Base-by-base conservation (phyloP, 2,888 invertebrate genomes). In the Lasioglossum oenotherae region DNA sequence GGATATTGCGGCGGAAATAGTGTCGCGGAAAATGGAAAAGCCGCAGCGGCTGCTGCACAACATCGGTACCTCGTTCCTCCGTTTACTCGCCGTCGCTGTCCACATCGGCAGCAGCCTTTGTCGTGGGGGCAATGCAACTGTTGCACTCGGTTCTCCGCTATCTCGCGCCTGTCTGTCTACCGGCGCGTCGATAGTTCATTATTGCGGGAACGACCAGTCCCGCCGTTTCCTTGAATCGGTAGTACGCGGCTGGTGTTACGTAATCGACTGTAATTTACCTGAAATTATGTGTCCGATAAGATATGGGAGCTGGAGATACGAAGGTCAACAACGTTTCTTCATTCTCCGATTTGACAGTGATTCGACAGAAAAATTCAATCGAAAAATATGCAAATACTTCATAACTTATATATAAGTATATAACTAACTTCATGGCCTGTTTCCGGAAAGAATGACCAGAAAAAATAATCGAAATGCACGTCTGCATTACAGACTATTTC, bases 21-120 rank as follows among this genome's bases (percentile, higher is more conserved):
- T 84, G 88, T 75, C 88, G 88, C 87, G 91, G 88, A 91, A 91
- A 92, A 91, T 92, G 88, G 87, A 85, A 92, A 89, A 91, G 85
- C 84, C 72, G 74, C 82, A 80, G 81, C 83, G 78, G 79, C 82
- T 80, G 80, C 82, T 84, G 79, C 84, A 80, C 74, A 83, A 76
- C 74, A 74, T 76, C 79, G 73, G 31, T 67, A 78, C 41, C 57
- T 27, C 46, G 79, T 60, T 82, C 53, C 64, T 60, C 77, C 72
- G 75, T 60, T 64, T 35, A 60, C 41, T 74, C 44, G 67, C 74
- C 35, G 85, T 72, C 31, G 71, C 74, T 38, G 87, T 74, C 72
- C 64, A 38, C 75, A 31, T 64, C 64, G 64, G 64, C 74, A 38
- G 64, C 60, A 49, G 41, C 71, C 64, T 74, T 67, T 69, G 53